Evolutionary conservation across 2,888 invertebrate genomes (phyloP), one percentile per base, ranked within the genome.

Genomic region (Apotomis betuletana): DNA sequence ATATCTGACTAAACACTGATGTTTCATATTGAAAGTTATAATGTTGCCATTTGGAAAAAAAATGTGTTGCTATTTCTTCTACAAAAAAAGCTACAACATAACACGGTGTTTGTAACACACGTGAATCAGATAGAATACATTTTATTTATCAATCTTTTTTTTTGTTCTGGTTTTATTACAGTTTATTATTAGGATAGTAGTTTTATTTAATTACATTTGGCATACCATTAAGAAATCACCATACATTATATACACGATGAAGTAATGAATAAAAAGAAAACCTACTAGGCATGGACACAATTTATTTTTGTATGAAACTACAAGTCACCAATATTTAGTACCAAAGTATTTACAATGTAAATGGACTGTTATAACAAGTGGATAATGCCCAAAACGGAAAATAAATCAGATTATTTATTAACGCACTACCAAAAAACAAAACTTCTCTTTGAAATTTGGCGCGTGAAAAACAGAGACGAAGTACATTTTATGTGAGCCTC

Each of bases 291-390:
- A 4, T 52, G 12, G 10, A 52, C 52, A 52, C 52, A 52, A 9
- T 52, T 52, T 52, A 52, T 52, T 52, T 52, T 52, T 52, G 52
- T 52, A 52, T 5, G 52, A 52, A 52, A 9, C 52, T 52, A n/a
- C 10, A 52, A n/a, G 4, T 52, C 12, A 52, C 10, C 52, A 52
- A 0, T 52, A 3, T 52, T 52, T 15, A 15, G 52, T 52, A 52
- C 52, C 52, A 4, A 52, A n/a, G 10, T n/a, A n/a, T 52, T n/a
- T 1, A 10, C 4, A 52, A n/a, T 52, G 6, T n/a, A 52, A 3
- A 52, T 10, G n/a, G 3, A n/a, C n/a, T n/a, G 3, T 1, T n/a
- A n/a, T 52, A 52, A 52, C 52, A 52, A 52, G 52, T n/a, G 52
- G 10, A 52, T 52, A 52, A 52, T 52, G 52, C 9, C n/a, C n/a